Evolutionary conservation across 1,140 invertebrate genomes (phyloP).

Genomic region (Drosophila sucinea): DNA sequence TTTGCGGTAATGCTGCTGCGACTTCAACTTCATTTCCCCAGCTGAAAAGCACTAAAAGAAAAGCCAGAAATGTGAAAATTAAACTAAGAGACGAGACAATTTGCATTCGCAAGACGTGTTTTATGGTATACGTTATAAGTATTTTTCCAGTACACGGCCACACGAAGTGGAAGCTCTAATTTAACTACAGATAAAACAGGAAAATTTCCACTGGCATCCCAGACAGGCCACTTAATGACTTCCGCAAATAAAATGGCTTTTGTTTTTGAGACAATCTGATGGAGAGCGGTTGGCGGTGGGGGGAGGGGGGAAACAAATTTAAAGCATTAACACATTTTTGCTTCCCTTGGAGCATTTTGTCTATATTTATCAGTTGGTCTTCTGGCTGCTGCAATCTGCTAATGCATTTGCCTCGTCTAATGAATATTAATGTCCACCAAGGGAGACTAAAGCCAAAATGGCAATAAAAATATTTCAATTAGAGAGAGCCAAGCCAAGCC

Average conservation of each 20-base stretch:
- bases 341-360: slow-evolving; percentile 42
- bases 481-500: slow-evolving; percentile 32
- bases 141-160: slow-evolving; percentile 44
- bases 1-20: slow-evolving; percentile 66
- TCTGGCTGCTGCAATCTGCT: slow-evolving; percentile 62
- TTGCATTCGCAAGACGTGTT: slow-evolving; percentile 64
- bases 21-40: slow-evolving; percentile 76
- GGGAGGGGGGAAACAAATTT: slow-evolving; percentile 47
- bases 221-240: slow-evolving; percentile 74
- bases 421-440: slow-evolving; percentile 69
- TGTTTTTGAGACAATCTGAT: slow-evolving; percentile 21
- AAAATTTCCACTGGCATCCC: slow-evolving; percentile 43
- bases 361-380: slow-evolving; percentile 63
- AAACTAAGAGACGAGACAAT: slow-evolving; percentile 42
- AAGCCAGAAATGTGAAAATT: slow-evolving; percentile 9
- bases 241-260: slow-evolving; percentile 76
- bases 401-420: slow-evolving; percentile 72
- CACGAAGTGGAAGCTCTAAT: slow-evolving; percentile 34
- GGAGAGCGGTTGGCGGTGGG: background rate
- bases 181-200: slow-evolving; percentile 30
- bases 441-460: slow-evolving; percentile 22
- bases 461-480: slow-evolving; percentile 81
- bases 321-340: slow-evolving; percentile 63
- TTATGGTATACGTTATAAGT: slow-evolving; percentile 59
- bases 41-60: slow-evolving; percentile 16